phyloP scores from a whole-genome alignment of 1,140 invertebrate species.

The Aphelenchoides fujianensis region DNA sequence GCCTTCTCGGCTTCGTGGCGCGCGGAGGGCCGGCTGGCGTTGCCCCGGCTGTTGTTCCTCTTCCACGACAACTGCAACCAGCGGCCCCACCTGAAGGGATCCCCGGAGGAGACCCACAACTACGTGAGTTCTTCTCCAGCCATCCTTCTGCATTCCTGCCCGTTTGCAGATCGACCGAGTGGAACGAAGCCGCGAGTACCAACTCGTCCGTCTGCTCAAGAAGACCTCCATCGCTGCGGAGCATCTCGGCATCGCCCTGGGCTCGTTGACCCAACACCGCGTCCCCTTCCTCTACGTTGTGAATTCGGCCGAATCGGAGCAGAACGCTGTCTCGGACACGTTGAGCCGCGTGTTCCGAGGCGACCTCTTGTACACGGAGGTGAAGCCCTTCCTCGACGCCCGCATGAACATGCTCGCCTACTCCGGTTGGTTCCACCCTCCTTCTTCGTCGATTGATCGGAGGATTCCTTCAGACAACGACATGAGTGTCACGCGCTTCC shows the following conservation, averaged over 20 bases:
- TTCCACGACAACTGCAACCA: not conserved
- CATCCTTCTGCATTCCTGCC: not conserved
- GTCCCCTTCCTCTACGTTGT: slow-evolving; percentile 9
- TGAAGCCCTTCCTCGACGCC: not conserved
- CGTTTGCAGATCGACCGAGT: not conserved
- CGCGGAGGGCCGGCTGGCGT: slow-evolving; percentile 15
- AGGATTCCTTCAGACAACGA: not conserved
- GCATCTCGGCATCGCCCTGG: slow-evolving; percentile 14
- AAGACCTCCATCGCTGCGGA: not conserved
- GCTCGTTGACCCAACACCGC: slow-evolving; percentile 9
- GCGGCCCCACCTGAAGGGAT: not conserved
- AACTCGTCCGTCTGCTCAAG: slow-evolving; percentile 7
- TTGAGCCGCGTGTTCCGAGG: not conserved
- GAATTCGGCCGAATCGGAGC: not conserved
- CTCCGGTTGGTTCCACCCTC: not conserved
- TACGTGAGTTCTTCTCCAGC: slow-evolving; percentile 4
- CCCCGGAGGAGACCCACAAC: not conserved
- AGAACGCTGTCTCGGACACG: not conserved
- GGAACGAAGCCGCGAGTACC: slow-evolving; percentile 6
- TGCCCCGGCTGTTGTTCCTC: slow-evolving; percentile 14
- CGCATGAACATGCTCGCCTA: not conserved
- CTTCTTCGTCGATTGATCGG: not conserved
- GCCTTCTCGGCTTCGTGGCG: not conserved
- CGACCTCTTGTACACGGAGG: not conserved
- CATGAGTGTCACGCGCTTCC: not conserved